Base-by-base conservation (phyloP, 2,888 invertebrate species). In the Epistrophella euchroma region DNA sequence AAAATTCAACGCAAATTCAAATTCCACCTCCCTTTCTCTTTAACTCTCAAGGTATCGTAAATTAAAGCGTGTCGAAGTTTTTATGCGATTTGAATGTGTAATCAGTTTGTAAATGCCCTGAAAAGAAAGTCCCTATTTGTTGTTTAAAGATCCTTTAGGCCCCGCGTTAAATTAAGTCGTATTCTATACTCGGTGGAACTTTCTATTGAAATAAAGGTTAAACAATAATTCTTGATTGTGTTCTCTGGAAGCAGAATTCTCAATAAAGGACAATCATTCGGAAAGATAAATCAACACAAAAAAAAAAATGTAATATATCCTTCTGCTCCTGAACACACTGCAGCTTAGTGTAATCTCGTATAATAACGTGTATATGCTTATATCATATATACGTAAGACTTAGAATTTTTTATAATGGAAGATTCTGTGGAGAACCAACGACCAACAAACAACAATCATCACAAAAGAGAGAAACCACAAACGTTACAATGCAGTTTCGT, bases 381-480 rank as follows among this genome's bases (percentile, higher is more conserved):
- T 74, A 55, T 60, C n/a, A 50, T 72, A 58, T 25, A n/a, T 35
- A 43, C 40, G 50, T 71, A 58, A 56, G 60, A 15, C 22, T 70
- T 60, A 81, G 56, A 13, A 77, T 58, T 50, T 37, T 22, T 19
- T 15, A 88, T 58, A 88, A 91, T 91, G 92, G 91, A 89, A 87
- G 91, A 91, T 47, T 90, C 90, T 40, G 88, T 90, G 82, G 89
- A 91, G 52, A 88, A 90, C n/a, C 83, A 52, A 77, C 37, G 52
- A 50, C 88, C 90, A 89, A 37, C 90, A 89, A 37, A 91, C 13
- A 79, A 74, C 72, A 84, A 68, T 50, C 64, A 45, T 50, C 75
- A 56, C 45, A 77, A 79, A 55, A 68, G 90, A 83, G 91, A 90
- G 70, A 92, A 92, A 73, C 91, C 91, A 28, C 91, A 91, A 87